A percentile compares a stretch with the other conserved stretches of the same genome.
These are phyloP conservation scores for Deladenus siricidicola DNA, from an alignment of 2,888 invertebrate genomes.

Conservation along the genomic window DNA sequence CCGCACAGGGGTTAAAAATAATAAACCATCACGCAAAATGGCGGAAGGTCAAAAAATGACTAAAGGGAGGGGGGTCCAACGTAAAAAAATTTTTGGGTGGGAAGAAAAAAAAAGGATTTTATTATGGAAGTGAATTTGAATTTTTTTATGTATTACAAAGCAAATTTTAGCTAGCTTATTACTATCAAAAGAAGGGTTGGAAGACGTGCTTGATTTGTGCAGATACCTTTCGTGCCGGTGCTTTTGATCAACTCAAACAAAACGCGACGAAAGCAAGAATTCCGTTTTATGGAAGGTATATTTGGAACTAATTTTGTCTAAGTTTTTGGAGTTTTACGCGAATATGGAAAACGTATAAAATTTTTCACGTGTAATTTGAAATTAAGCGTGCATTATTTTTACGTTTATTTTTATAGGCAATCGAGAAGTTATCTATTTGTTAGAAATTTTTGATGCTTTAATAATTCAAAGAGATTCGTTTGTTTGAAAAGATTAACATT, in stretches of 20 bases:
- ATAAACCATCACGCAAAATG: too few relatives aligned
- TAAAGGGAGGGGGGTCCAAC: neutral
- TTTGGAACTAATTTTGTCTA: neutral
- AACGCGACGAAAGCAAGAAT: conserved; percentile 63
- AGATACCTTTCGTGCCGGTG: conserved; percentile 98
- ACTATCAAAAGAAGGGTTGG: conserved; percentile 97
- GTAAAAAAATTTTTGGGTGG: neutral
- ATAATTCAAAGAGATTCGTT: too few relatives aligned
- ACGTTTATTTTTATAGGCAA: too few relatives aligned
- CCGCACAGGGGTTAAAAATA: too few relatives aligned
- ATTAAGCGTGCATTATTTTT: too few relatives aligned
- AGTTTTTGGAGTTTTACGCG: too few relatives aligned
- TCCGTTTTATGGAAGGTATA: conserved; percentile 91
- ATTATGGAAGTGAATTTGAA: neutral
- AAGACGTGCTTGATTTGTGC: conserved; percentile 97
- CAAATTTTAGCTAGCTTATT: conserved; percentile 71
- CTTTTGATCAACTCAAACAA: conserved; percentile 90
- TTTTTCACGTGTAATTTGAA: too few relatives aligned
- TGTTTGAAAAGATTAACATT: too few relatives aligned
- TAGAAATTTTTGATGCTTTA: too few relatives aligned
- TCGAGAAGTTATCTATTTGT: too few relatives aligned
- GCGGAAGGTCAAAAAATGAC: neutral
- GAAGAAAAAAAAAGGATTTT: neutral
- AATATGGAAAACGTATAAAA: too few relatives aligned
- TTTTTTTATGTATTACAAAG: neutral